Percentiles rank a stretch among this genome's conserved stretches.
Evolutionary conservation across 1,140 invertebrate genomes (phyloP).

Genomic region (Adoxophyes honmai): DNA sequence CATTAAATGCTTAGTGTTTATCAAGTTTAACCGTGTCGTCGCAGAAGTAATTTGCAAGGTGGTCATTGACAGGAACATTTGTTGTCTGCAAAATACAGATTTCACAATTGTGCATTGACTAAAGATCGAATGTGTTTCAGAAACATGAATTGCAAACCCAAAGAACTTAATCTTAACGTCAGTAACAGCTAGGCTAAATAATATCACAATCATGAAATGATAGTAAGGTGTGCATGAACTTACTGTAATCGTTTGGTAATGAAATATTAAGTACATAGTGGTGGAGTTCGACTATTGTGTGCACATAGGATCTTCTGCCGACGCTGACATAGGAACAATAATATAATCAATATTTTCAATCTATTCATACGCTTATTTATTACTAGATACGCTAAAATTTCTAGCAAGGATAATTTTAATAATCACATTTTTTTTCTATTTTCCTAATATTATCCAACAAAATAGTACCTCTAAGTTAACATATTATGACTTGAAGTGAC

Average conservation of each 20-base stretch:
- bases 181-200: conserved; percentile 10
- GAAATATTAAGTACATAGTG: conserved; percentile 64
- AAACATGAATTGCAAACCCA: not conserved
- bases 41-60: too few species aligned
- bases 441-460: conserved; percentile 41
- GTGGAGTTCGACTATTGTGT: conserved; percentile 54
- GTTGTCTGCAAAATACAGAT: too few species aligned
- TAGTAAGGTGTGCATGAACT: conserved; percentile 38
- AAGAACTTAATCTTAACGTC: conserved; percentile 3
- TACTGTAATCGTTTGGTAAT: conserved; percentile 25
- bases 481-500: conserved; percentile 76
- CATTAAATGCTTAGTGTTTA: too few species aligned
- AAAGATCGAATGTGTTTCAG: not conserved
- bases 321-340: conserved; percentile 59
- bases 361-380: conserved; percentile 25
- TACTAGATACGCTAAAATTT: conserved; percentile 32
- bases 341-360: conserved; percentile 41
- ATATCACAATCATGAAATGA: conserved; percentile 65
- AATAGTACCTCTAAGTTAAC: conserved; percentile 65
- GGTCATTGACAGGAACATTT: too few species aligned
- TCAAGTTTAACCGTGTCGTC: too few species aligned
- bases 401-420: conserved; percentile 42
- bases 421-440: conserved; percentile 63
- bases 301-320: conserved; percentile 35
- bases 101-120: too few species aligned